phyloP scores from a whole-genome alignment of 2,888 invertebrate genomes.

The Leptinotarsa rubiginosa region DNA sequence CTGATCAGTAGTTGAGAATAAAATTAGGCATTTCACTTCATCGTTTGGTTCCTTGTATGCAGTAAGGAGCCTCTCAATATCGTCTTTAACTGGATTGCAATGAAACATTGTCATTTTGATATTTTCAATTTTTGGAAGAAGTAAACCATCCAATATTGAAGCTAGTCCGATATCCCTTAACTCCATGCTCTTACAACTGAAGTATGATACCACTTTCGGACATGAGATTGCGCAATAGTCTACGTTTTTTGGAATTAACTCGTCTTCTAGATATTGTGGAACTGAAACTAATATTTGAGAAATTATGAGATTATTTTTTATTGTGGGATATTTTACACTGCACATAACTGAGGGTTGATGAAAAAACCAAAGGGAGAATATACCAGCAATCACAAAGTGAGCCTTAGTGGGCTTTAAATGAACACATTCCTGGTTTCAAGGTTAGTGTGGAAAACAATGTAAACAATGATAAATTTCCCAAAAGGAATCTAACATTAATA shows the following conservation, averaged over 20 bases:
- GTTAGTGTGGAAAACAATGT: too few species aligned
- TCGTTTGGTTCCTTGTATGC: conserved; percentile 47
- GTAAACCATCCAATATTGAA: conserved; percentile 53
- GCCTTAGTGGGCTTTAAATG: too few species aligned
- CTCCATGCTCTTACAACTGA: conserved; percentile 42
- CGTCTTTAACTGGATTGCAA: conserved; percentile 44
- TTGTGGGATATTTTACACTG: too few species aligned
- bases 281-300: conserved; percentile 43
- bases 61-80: conserved; percentile 17
- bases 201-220: conserved; percentile 54
- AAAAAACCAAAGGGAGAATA: too few species aligned
- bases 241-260: conserved; percentile 53
- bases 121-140: conserved; percentile 58
- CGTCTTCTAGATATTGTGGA: conserved; percentile 56
- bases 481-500: too few species aligned
- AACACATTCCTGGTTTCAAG: too few species aligned
- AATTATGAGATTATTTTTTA: neutral
- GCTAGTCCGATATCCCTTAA: conserved; percentile 39
- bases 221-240: conserved; percentile 57
- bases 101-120: conserved; percentile 55
- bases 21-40: conserved; percentile 53
- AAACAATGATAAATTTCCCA: too few species aligned
- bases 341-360: too few species aligned
- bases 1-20: conserved; percentile 52
- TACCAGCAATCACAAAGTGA: too few species aligned